A percentile compares a stretch with the other conserved stretches of the same genome.
phyloP scores from a whole-genome alignment of 2,888 invertebrate genomes.

The Polyploca ridens region DNA sequence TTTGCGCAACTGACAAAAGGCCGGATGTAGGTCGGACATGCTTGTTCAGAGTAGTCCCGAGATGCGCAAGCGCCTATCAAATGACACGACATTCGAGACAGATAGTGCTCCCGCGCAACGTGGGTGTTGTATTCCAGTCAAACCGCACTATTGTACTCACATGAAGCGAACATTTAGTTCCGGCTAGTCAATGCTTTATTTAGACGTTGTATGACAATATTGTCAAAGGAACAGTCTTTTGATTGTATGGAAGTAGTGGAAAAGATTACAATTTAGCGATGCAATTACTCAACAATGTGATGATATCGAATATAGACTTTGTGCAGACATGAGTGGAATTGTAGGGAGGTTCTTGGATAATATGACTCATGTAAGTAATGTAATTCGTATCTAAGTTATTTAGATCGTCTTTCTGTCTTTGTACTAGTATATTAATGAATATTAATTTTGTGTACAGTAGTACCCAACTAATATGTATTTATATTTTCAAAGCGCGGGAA shows the following conservation, averaged over 20 bases:
- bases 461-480: too few relatives aligned
- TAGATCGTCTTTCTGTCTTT: too few relatives aligned
- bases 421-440: too few relatives aligned
- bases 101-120: conserved; percentile 39
- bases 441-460: too few relatives aligned
- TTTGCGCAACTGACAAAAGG: conserved; percentile 36
- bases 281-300: conserved; percentile 6
- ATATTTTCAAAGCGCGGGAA: too few relatives aligned
- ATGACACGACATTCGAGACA: conserved; percentile 48
- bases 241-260: conserved; percentile 6
- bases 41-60: conserved; percentile 34
- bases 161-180: conserved; percentile 66
- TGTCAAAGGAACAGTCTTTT: conserved; percentile 6
- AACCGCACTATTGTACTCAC: conserved; percentile 63
- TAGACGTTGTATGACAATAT: conserved; percentile 2
- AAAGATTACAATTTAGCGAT: conserved; percentile 12
- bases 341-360: background rate
- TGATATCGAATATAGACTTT: background rate
- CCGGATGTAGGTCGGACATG: conserved; percentile 51
- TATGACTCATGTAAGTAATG: background rate
- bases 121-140: conserved; percentile 72
- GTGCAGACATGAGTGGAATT: background rate
- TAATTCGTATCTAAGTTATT: background rate
- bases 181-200: conserved; percentile 43
- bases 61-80: conserved; percentile 65